Evolutionary conservation across 2,888 invertebrate genomes (phyloP).

Genomic region (Falcaria lacertinaria): DNA sequence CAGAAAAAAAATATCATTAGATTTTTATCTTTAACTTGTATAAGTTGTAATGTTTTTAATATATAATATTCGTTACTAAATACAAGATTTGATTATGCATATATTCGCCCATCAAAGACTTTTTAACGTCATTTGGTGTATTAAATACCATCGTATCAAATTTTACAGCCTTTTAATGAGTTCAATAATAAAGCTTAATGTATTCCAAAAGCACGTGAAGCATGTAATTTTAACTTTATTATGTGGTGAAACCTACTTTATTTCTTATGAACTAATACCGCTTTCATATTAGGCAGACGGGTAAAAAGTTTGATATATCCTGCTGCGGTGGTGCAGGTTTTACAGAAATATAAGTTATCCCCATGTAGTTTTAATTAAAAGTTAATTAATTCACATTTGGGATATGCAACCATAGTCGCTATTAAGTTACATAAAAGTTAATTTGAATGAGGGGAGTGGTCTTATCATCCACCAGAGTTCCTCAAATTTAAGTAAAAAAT

Average conservation of each 20-base stretch:
- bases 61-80: not conserved
- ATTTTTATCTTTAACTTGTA: not conserved
- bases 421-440: no score
- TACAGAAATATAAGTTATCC: no score
- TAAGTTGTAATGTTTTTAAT: not conserved
- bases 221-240: conserved; percentile 42
- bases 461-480: no score
- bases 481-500: no score
- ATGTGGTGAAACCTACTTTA: conserved; percentile 43
- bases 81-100: conserved; percentile 7
- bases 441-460: no score
- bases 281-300: conserved; percentile 17
- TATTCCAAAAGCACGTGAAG: conserved; percentile 30
- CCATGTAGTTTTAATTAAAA: no score
- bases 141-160: conserved; percentile 25
- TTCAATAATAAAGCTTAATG: conserved; percentile 40
- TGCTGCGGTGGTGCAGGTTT: no score
- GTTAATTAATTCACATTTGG: no score
- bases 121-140: conserved; percentile 4
- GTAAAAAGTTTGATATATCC: conserved; percentile 26
- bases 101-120: conserved; percentile 6
- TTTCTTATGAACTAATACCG: conserved; percentile 32
- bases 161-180: conserved; percentile 53
- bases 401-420: no score
- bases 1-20: not conserved